Evolutionary conservation across 2,888 invertebrate genomes (phyloP).

Genomic region (Drosophila acutilabella): DNA sequence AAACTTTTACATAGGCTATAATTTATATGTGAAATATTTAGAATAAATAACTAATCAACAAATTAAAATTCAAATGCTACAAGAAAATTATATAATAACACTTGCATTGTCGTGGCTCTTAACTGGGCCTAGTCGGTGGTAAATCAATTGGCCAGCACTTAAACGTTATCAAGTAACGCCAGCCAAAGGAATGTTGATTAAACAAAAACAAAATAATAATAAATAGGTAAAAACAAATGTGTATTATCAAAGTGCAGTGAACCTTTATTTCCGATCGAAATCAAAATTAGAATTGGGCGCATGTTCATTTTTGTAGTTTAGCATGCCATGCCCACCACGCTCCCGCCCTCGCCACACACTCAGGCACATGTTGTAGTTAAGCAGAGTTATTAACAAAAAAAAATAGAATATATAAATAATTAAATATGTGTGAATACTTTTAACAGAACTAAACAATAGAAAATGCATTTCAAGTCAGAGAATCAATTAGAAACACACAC

Average conservation of each 20-base stretch:
- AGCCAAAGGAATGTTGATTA: constrained; percentile 11
- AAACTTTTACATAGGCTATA: constrained; percentile 61
- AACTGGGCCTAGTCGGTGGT: constrained; percentile 13
- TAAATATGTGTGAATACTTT: constrained; percentile 23
- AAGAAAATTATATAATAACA: background rate
- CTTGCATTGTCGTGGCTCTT: constrained; percentile 15
- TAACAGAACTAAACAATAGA: constrained; percentile 35
- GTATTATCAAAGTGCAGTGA: constrained; percentile 23
- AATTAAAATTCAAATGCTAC: background rate
- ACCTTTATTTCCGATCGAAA: constrained; percentile 19
- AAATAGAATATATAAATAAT: constrained; percentile 33
- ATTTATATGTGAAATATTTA: constrained; percentile 63
- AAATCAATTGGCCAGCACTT: constrained; percentile 20
- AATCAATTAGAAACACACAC: constrained; percentile 32
- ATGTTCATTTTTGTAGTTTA: constrained; percentile 13
- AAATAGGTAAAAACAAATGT: background rate
- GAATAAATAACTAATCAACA: constrained; percentile 34
- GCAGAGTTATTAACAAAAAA: constrained; percentile 56
- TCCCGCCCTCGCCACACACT: constrained; percentile 2
- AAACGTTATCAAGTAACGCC: constrained; percentile 17
- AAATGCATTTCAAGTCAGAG: constrained; percentile 36
- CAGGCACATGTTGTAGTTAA: constrained; percentile 65
- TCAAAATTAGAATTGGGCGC: constrained; percentile 2
- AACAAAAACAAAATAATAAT: background rate
- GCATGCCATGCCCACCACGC: constrained; percentile 29